A percentile compares a stretch with the other conserved stretches of the same genome.
phyloP scores from a whole-genome alignment of 2,888 invertebrate species.

The Heteromurus nitidus region DNA sequence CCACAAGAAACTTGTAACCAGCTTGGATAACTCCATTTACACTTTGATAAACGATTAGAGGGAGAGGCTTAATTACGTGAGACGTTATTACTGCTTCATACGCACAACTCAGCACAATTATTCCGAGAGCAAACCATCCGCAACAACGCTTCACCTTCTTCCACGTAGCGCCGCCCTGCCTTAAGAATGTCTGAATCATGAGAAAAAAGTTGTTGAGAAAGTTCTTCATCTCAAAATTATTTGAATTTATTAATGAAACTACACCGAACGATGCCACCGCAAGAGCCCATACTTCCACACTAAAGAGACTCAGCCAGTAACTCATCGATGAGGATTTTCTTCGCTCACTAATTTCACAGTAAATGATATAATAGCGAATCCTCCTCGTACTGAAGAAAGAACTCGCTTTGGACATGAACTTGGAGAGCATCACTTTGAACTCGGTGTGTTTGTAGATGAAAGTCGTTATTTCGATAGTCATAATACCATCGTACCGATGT shows the following conservation, averaged over 20 bases:
- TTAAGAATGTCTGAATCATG: background rate
- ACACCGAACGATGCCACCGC: background rate
- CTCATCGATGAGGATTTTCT: background rate
- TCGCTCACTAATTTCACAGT: background rate
- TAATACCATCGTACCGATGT: background rate
- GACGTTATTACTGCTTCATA: constrained; percentile 31
- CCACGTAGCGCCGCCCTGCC: background rate
- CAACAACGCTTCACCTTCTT: background rate
- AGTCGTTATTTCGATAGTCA: background rate
- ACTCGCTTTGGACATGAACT: background rate
- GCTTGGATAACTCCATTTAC: background rate
- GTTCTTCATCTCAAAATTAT: background rate
- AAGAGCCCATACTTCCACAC: background rate
- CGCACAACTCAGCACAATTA: background rate
- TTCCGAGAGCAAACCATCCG: background rate
- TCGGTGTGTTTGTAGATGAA: background rate
- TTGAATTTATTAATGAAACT: background rate
- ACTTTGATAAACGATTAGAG: background rate
- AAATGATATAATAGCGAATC: background rate
- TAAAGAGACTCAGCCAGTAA: constrained; percentile 18
- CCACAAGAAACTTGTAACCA: constrained; percentile 9
- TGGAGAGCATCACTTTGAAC: background rate
- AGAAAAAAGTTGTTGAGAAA: background rate
- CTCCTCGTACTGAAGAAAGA: background rate
- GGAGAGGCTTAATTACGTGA: constrained; percentile 4